Evolutionary conservation across 2,888 invertebrate genomes (phyloP).

Genomic region (Pycnomerus fuliginosus): DNA sequence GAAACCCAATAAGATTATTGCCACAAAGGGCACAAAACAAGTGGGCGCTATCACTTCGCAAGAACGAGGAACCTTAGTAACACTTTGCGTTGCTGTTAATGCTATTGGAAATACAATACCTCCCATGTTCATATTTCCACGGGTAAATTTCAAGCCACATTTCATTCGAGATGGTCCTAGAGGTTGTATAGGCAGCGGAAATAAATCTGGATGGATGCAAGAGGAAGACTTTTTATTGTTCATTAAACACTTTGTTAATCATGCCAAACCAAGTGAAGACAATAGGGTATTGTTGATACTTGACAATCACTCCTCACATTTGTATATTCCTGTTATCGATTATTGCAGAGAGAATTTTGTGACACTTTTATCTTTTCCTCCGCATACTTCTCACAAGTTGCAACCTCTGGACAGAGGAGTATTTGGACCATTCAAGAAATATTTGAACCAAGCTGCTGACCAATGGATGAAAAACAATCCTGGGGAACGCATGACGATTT

Average conservation of each 20-base stretch:
- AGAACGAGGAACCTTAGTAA: background rate
- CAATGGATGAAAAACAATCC: conserved; percentile 26
- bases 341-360: conserved; percentile 43
- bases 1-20: background rate
- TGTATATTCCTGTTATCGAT: conserved; percentile 35
- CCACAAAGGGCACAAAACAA: background rate
- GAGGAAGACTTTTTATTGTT: too few relatives aligned
- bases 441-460: conserved; percentile 26
- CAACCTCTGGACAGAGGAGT: conserved; percentile 39
- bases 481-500: conserved; percentile 32
- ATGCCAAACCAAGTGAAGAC: too few relatives aligned
- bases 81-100: background rate
- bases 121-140: background rate
- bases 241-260: too few relatives aligned
- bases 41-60: background rate
- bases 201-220: too few relatives aligned
- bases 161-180: too few relatives aligned
- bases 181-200: too few relatives aligned
- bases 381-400: conserved; percentile 39
- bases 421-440: conserved; percentile 37
- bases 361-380: conserved; percentile 41
- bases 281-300: background rate
- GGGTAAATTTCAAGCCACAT: too few relatives aligned
- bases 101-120: background rate
- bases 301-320: conserved; percentile 23